Conservation (phyloP, 2,888 invertebrate genomes). For the Holacanthella duospinosa region DNA sequence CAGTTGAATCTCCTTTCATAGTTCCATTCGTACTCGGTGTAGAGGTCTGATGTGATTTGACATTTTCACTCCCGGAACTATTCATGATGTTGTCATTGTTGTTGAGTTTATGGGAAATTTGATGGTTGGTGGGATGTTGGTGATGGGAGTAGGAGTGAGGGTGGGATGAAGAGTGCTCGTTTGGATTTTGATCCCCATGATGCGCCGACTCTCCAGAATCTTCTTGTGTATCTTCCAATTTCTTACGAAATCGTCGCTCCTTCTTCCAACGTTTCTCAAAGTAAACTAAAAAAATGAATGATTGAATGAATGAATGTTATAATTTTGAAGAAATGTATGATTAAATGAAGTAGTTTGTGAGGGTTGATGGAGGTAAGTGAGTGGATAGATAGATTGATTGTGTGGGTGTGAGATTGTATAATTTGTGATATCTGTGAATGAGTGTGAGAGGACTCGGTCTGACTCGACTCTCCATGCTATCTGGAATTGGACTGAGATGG, state of each 20-base stretch:
- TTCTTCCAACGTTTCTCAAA: slow-evolving; percentile 84
- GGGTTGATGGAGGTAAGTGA: no score
- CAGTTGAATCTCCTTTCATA: slow-evolving; percentile 35
- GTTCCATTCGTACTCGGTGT: slow-evolving; percentile 36
- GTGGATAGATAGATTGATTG: no score
- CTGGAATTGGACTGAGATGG: no score
- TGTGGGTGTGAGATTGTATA: no score
- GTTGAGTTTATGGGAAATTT: not conserved
- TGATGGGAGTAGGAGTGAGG: slow-evolving; percentile 24
- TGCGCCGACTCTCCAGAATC: slow-evolving; percentile 11
- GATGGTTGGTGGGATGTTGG: slow-evolving; percentile 19
- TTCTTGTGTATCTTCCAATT: slow-evolving; percentile 51
- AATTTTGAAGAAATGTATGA: not conserved
- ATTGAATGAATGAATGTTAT: no score
- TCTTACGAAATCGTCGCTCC: slow-evolving; percentile 75
- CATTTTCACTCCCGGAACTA: slow-evolving; percentile 16
- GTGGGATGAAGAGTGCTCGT: slow-evolving; percentile 22
- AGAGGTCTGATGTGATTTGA: slow-evolving; percentile 23
- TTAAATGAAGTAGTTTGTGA: not conserved
- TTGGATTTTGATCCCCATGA: slow-evolving; percentile 20
- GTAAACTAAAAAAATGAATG: slow-evolving; percentile 57
- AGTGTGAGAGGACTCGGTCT: no score
- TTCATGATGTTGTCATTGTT: not conserved
- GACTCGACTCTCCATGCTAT: no score
- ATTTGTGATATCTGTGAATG: not conserved